phyloP scores from a whole-genome alignment of 2,113 vertebrate species.

The Myrmophylax atrothorax region DNA sequence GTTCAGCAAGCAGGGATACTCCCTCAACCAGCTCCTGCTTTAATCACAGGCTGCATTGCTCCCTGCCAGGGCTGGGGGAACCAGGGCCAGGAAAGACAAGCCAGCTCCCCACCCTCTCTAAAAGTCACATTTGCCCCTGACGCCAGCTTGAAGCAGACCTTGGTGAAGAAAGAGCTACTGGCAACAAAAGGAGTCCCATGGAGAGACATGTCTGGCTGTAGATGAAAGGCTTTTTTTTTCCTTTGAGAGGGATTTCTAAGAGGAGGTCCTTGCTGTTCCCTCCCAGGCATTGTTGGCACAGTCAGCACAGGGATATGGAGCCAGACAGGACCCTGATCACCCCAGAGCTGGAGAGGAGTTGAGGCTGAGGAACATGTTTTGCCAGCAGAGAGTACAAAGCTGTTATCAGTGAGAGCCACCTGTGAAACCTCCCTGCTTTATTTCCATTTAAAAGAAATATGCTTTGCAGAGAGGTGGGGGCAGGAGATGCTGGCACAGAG shows the following conservation, averaged over 20 bases:
- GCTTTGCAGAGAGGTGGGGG: neutral
- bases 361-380: neutral
- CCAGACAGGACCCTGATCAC: neutral
- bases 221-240: neutral
- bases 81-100: fast-evolving
- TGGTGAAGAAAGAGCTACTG: neutral
- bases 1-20: fast-evolving
- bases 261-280: neutral
- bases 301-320: fast-evolving
- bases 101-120: neutral
- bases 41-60: neutral
- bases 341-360: neutral
- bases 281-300: neutral
- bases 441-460: neutral
- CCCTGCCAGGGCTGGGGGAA: neutral
- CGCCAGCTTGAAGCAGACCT: neutral
- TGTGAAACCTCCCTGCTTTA: neutral
- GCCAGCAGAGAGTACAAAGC: neutral
- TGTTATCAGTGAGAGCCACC: conserved; percentile 28
- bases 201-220: neutral
- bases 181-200: neutral
- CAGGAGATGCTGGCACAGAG: neutral
- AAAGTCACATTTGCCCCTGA: neutral
- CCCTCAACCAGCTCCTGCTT: neutral
- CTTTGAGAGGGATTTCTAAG: neutral